A percentile compares a stretch with the other conserved stretches of the same genome.
These are phyloP conservation scores for Trididemnum miniatum DNA, from an alignment of 23 tunicate genomes.

Conservation along the genomic window DNA sequence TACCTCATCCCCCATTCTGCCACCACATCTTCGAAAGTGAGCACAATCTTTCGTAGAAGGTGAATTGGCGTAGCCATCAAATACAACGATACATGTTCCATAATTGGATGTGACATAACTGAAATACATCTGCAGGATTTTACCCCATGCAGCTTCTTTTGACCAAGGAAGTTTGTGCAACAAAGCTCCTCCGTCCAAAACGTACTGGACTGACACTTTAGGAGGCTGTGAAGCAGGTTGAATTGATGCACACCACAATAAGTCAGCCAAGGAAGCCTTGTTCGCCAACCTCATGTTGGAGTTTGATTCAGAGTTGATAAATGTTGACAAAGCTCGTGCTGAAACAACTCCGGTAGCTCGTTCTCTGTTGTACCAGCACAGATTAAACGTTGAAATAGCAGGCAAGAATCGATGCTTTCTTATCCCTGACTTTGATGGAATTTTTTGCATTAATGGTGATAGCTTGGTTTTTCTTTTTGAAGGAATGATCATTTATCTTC, in stretches of 20 bases:
- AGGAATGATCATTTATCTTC: conserved; percentile 2
- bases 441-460: conserved; percentile 10
- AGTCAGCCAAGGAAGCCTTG: conserved; percentile 15
- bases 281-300: conserved; percentile 7
- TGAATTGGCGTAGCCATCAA: conserved; percentile 7
- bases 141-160: conserved; percentile 17
- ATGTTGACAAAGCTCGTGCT: conserved; percentile 19
- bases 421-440: conserved; percentile 1
- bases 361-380: conserved; percentile 20
- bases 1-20: conserved; percentile 13
- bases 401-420: background rate
- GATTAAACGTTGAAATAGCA: conserved; percentile 1
- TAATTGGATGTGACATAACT: conserved; percentile 7
- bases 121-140: conserved; percentile 2
- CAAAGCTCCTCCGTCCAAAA: conserved; percentile 8
- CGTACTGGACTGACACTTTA: conserved; percentile 1
- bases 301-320: conserved; percentile 5
- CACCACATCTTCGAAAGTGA: conserved; percentile 5
- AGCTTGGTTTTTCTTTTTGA: conserved; percentile 19
- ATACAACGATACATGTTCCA: conserved; percentile 19
- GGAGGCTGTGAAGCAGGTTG: too few relatives aligned
- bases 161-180: conserved; percentile 10
- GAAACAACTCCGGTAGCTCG: conserved; percentile 5
- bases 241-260: conserved; percentile 10
- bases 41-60: background rate